These are phyloP conservation scores for Onychostoma macrolepis DNA, from an alignment of 2,113 vertebrate species.

Conservation along the genomic window DNA sequence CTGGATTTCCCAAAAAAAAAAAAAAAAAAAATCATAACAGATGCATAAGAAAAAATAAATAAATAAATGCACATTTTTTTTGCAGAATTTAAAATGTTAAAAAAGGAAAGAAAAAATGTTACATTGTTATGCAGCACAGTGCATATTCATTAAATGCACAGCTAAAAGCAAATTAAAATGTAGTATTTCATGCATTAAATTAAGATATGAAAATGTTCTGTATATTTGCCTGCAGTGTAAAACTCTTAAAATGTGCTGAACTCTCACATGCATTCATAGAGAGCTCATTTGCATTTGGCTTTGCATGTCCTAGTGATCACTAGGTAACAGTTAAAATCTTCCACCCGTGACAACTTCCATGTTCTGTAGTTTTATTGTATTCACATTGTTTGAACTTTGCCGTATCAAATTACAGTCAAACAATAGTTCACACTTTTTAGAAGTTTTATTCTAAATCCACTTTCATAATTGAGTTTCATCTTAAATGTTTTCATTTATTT, in stretches of 20 bases:
- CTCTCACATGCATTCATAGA: background rate
- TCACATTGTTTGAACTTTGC: background rate
- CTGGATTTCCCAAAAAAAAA: no score
- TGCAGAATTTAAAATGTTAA: background rate
- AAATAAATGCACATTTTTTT: background rate
- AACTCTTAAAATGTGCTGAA: background rate
- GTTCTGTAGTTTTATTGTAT: background rate
- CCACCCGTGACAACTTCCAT: background rate
- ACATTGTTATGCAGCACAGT: background rate
- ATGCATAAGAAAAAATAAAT: background rate
- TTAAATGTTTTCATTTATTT: background rate
- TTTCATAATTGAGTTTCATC: background rate
- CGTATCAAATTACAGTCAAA: background rate
- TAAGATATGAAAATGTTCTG: background rate
- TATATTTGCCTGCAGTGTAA: background rate
- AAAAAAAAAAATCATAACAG: background rate
- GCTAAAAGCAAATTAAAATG: background rate
- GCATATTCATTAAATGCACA: background rate
- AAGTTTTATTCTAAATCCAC: background rate
- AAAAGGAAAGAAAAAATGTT: background rate
- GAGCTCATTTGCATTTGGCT: conserved; percentile 20
- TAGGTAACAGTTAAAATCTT: background rate
- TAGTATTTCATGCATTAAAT: background rate
- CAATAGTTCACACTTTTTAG: background rate
- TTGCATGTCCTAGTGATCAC: conserved; percentile 4